Evolutionary conservation across 2,888 invertebrate genomes (phyloP).

Genomic region (Parnassius smintheus): DNA sequence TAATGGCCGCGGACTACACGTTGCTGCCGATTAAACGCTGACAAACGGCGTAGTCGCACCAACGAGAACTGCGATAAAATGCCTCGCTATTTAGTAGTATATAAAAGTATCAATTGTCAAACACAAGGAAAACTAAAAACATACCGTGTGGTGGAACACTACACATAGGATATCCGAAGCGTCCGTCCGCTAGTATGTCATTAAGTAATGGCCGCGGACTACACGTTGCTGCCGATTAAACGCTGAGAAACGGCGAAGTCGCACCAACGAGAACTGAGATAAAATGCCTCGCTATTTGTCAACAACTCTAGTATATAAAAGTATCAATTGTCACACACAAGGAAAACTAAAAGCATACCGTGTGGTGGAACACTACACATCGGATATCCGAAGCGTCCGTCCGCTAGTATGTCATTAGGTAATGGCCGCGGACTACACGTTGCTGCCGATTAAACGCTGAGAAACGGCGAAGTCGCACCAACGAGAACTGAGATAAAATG

Average conservation of each 20-base stretch:
- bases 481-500: too few species aligned
- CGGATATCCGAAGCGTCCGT: conserved; percentile 26
- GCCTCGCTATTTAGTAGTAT: too few species aligned
- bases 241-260: conserved; percentile 61
- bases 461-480: conserved; percentile 50
- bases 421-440: conserved; percentile 63
- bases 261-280: too few species aligned
- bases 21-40: conserved; percentile 66
- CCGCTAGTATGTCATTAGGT: conserved; percentile 61
- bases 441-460: conserved; percentile 67
- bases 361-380: conserved; percentile 21
- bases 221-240: conserved; percentile 66
- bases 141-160: conserved; percentile 20
- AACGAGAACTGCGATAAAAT: too few species aligned
- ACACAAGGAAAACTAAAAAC: not conserved
- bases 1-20: conserved; percentile 63
- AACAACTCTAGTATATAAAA: too few species aligned
- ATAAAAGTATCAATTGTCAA: too few species aligned
- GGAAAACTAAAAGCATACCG: not conserved
- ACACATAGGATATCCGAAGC: conserved; percentile 18
- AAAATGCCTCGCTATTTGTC: too few species aligned
- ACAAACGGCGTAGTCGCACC: conserved; percentile 72
- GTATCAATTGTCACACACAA: too few species aligned
- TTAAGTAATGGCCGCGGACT: conserved; percentile 62
- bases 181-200: conserved; percentile 43